Conservation (phyloP, 1,140 invertebrate genomes). For the Euborellia annulipes region DNA sequence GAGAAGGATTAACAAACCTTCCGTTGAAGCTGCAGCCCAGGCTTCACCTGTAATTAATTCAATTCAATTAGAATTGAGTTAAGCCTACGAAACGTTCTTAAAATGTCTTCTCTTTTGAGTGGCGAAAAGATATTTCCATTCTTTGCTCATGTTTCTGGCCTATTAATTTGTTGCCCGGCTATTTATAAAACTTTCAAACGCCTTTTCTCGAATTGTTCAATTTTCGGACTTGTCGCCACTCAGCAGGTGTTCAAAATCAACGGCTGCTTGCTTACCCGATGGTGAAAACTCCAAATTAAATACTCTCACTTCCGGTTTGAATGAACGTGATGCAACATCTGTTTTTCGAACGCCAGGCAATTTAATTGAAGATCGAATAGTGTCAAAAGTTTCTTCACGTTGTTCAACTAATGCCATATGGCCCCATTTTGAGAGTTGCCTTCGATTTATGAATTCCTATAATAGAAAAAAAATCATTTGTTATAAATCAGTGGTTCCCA, state of each 20-base stretch:
- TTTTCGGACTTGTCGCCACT: too few species aligned
- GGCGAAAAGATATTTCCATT: too few species aligned
- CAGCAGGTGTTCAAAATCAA: too few species aligned
- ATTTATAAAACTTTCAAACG: too few species aligned
- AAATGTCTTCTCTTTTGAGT: too few species aligned
- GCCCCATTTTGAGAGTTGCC: slow-evolving; percentile 85
- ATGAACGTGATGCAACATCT: slow-evolving; percentile 69
- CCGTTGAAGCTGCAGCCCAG: slow-evolving; percentile 83
- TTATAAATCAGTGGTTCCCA: too few species aligned
- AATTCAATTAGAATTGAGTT: neutral
- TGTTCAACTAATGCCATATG: slow-evolving; percentile 75
- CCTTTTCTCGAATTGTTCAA: too few species aligned
- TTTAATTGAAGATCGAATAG: slow-evolving; percentile 48
- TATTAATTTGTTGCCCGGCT: too few species aligned
- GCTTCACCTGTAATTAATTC: slow-evolving; percentile 44
- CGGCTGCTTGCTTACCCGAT: slow-evolving; percentile 59
- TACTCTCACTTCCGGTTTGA: slow-evolving; percentile 80
- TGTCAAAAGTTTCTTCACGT: slow-evolving; percentile 48
- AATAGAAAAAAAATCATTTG: too few species aligned
- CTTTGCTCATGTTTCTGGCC: too few species aligned
- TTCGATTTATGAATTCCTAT: slow-evolving; percentile 78
- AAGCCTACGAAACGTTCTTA: too few species aligned
- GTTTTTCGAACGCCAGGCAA: slow-evolving; percentile 78
- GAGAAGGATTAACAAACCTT: slow-evolving; percentile 88
- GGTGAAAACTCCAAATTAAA: slow-evolving; percentile 78